phyloP scores from a whole-genome alignment of 2,888 invertebrate genomes.

The Nephrotoma guestfalica region DNA sequence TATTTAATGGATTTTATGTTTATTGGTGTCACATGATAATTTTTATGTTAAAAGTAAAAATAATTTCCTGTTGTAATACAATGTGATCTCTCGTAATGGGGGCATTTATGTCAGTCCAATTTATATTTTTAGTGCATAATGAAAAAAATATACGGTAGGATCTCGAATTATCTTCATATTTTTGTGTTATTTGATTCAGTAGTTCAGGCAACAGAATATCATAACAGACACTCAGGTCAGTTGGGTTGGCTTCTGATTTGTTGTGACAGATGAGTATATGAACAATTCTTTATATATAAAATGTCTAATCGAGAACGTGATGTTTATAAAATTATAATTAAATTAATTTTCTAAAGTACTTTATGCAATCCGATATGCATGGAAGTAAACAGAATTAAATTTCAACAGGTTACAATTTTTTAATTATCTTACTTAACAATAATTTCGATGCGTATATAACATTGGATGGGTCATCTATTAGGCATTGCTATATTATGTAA shows the following conservation, averaged over 20 bases:
- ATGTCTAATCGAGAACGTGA: not conserved
- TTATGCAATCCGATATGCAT: no score
- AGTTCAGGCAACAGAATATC: not conserved
- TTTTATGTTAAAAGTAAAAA: not conserved
- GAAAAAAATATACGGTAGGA: not conserved
- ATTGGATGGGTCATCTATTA: no score
- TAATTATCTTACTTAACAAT: no score
- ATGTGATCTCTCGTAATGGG: not conserved
- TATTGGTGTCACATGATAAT: not conserved
- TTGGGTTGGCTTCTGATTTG: not conserved
- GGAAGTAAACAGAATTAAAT: no score
- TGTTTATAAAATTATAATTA: not conserved
- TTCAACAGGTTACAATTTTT: no score
- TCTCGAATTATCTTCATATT: not conserved
- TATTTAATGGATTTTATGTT: not conserved
- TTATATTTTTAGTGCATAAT: not conserved
- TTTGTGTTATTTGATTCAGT: not conserved
- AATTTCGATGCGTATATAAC: no score
- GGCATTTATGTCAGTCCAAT: not conserved
- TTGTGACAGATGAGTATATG: not conserved
- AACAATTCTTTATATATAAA: not conserved
- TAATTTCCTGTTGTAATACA: not conserved
- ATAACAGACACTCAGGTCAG: not conserved
- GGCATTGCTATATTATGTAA: no score
- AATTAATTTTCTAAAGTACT: no score